These are phyloP conservation scores for Meiosimyza decipiens DNA, from an alignment of 2,888 invertebrate species.

Conservation along the genomic window DNA sequence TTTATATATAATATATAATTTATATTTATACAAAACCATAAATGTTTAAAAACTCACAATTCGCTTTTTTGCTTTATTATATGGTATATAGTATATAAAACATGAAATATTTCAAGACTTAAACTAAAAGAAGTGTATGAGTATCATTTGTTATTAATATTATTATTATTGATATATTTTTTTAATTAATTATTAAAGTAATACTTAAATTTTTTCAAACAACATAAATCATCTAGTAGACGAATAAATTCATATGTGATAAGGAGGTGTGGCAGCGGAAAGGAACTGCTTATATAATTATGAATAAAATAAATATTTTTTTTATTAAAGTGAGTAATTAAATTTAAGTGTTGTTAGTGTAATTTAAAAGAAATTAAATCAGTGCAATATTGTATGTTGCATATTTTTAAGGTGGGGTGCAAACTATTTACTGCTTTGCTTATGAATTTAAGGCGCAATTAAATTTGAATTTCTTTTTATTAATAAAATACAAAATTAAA, in stretches of 20 bases:
- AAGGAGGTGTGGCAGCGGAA: conserved; percentile 32
- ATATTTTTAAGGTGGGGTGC: conserved; percentile 26
- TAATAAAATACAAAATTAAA: conserved; percentile 30
- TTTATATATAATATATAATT: conserved; percentile 6
- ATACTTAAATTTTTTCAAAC: conserved; percentile 15
- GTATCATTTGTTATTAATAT: conserved; percentile 59
- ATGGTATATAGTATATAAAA: background rate
- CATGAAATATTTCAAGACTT: conserved; percentile 29
- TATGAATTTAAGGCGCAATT: conserved; percentile 9
- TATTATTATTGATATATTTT: conserved; percentile 42
- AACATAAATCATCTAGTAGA: conserved; percentile 5
- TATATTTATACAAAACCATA: background rate
- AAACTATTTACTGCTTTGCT: background rate
- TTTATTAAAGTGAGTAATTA: background rate
- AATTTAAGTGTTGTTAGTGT: background rate
- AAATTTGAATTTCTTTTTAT: conserved; percentile 24
- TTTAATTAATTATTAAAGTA: background rate
- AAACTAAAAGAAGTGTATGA: conserved; percentile 54
- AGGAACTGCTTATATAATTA: conserved; percentile 38
- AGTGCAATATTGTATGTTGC: conserved; percentile 8
- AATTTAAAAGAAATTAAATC: background rate
- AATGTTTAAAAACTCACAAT: conserved; percentile 5
- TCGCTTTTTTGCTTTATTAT: conserved; percentile 1
- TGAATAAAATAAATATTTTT: conserved; percentile 27
- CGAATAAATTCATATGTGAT: background rate